Evolutionary conservation across 2,888 invertebrate genomes (phyloP), one percentile per base, ranked within the genome.

Genomic region (Mechanitis messenoides): DNA sequence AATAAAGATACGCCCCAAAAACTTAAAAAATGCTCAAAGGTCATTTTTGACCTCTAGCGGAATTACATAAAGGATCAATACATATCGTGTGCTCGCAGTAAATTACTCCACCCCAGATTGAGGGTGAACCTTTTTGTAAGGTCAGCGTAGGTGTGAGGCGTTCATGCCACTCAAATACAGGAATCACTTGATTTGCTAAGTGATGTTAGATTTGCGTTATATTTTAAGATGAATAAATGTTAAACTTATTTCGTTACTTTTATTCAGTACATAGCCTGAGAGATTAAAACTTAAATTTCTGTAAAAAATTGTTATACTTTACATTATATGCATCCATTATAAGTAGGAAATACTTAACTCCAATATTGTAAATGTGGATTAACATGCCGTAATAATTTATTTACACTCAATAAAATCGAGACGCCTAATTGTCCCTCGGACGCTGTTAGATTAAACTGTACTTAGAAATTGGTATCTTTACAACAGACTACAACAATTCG

Each of bases 61-160:
- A 47, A 56, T 62, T 62, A 65, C 46, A 62, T 62, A 63, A 64
- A 60, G 57, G 64, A 64, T 66, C 66, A 47, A 64, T 66, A 64
- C 56, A 50, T 62, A 55, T 59, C 60, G 66, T 60, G 62, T 62
- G 66, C 69, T 65, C 65, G 63, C 67, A 63, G 68, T 65, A 68
- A 70, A 68, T 70, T 69, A 68, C 68, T 65, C 63, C 60, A 58
- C 63, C 63, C 62, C 61, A 55, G 61, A 65, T 64, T 67, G 66
- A 50, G 67, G 69, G 69, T 68, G 68, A 71, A 77, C 78, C 80
- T 80, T 84, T 84, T 81, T 79, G 80, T 77, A 81, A 81, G 85
- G 84, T 84, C 85, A 85, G 75, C 74, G 80, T 64, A 68, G 76
- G 76, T 73, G 74, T 73, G 72, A 73, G 75, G 75, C 81, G 78